Evolutionary conservation across 2,888 invertebrate genomes (phyloP), one percentile per base, ranked within the genome.

Genomic region (Apotomis betuletana): DNA sequence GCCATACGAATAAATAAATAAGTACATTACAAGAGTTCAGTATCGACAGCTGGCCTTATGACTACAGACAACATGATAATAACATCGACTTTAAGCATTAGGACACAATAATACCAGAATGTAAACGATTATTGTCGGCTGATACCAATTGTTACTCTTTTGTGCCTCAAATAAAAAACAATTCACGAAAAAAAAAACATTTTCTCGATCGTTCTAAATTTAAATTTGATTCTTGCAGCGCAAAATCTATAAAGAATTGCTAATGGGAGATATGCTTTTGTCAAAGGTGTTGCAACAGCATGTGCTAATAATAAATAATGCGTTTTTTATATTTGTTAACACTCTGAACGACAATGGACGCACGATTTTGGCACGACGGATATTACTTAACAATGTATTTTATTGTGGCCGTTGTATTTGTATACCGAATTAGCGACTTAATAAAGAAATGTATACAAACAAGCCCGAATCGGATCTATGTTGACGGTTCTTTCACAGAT

Each of bases 331-430:
- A 49, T 49, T 49, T 49, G 27, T 44, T 44, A 5, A 44, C 44
- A 44, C 44, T 44, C 8, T 49, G 3, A 49, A 49, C 49, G 9
- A 49, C 49, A 49, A 49, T 49, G 49, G 49, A 49, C 49, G 5
- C 13, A 60, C 15, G 46, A 6, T 46, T 70, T 70, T 70, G 70
- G 70, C 70, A 67, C 65, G 4, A 4, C 8, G 13, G 15, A 10
- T 67, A 67, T 70, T 65, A 65, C 55, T 70, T 65, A 67, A 70
- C 60, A 67, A 67, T 61, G 15, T 27, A 10, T 65, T 70, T 70
- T 70, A 70, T 60, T 64, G 70, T 60, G 12, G 54, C 49, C 55
- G 38, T n/a, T 59, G 5, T 60, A 9, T 38, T 9, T 49, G 49
- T 49, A 49, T 49, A 49, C 49, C 10, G 49, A 49, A 49, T 49